Evolutionary conservation across 2,797 vertebrate species (phyloP), one percentile per base, ranked within the genome.

Genomic region (Centroberyx gerrardi): DNA sequence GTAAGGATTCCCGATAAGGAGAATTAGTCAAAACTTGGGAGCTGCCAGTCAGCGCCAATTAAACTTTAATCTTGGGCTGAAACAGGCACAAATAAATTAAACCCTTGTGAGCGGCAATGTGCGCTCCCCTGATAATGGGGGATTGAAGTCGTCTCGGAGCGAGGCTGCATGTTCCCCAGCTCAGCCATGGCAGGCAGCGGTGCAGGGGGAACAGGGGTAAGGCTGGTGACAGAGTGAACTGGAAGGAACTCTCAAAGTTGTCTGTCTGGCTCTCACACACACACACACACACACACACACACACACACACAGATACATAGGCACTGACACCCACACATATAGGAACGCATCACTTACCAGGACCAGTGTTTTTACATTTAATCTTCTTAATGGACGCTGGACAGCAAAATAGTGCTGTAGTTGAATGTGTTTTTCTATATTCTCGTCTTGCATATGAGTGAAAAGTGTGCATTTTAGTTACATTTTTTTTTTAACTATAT

Each of bases 1-100:
- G 94, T 95, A 96, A 95, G 95, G 94, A 95, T 95, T 95, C 93
- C 92, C 89, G 95, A 96, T 96, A 96, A 96, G 95, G 89, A 94
- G 94, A 96, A 95, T 95, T 96, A 96, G 95, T 95, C 93, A 95
- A 96, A 96, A 95, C 95, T 96, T 96, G 94, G 94, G 94, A 95
- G 95, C 94, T 95, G 94, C 95, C 94, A 95, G 94, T 95, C 94
- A 95, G 94, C 92, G 93, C 94, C 94, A 95, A 95, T 96, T 95
- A 96, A 96, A 96, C 95, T 96, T 95, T 95, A 95, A 96, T 96
- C 95, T 95, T 93, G 90, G 94, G 93, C 94, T 95, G 95, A 96
- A 96, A 96, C 95, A 96, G 95, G 94, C 95, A 95, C 95, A 96
- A 96, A 96, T 95, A 96, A 96, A 96, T 96, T 95, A 95, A 96